Conservation (phyloP, 1,140 invertebrate genomes). For the Zaprionus camerounensis region DNA sequence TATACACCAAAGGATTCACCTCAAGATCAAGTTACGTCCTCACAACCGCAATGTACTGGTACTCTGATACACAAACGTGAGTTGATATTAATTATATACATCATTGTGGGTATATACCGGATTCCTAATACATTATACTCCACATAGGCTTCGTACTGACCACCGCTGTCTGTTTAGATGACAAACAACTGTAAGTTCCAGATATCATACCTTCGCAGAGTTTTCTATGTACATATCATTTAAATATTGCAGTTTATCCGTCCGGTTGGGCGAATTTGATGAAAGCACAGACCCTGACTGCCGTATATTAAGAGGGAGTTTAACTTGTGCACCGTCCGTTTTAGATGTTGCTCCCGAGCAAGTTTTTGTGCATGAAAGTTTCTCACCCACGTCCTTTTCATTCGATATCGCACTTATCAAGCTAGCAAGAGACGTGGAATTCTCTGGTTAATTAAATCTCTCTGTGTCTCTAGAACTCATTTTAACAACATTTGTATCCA, state of each 20-base stretch:
- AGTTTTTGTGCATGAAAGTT: neutral
- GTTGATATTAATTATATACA: neutral
- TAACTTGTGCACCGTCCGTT: neutral
- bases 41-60: neutral
- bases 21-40: too few relatives aligned
- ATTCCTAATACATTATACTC: neutral
- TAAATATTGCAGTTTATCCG: neutral
- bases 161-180: neutral
- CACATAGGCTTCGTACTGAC: neutral
- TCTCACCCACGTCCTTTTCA: neutral
- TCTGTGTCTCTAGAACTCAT: neutral
- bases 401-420: neutral
- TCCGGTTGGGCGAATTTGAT: neutral
- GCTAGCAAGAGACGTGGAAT: neutral
- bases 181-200: neutral
- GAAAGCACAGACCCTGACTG: neutral
- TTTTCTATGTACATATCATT: neutral
- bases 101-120: neutral
- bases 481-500: neutral
- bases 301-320: neutral
- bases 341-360: neutral
- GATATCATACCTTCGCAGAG: neutral
- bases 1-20: too few relatives aligned
- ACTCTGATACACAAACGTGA: conserved; percentile 1
- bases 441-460: neutral